Evolutionary conservation across 2,888 invertebrate genomes (phyloP).

Genomic region (Drosophila percnosoma): DNA sequence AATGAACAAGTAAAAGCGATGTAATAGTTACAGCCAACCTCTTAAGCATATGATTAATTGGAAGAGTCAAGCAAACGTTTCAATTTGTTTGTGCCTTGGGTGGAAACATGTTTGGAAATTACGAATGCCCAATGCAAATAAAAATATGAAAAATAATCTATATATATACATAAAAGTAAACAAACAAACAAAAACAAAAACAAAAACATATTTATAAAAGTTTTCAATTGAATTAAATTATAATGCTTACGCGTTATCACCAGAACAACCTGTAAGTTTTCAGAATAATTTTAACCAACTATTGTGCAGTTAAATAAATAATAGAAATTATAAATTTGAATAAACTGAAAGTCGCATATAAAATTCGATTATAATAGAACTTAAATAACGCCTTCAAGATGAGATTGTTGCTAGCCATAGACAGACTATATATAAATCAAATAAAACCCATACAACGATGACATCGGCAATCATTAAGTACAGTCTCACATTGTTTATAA

Average conservation of each 20-base stretch:
- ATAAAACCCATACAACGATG: constrained; percentile 20
- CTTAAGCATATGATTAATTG: constrained; percentile 29
- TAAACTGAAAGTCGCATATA: constrained; percentile 50
- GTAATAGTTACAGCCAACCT: constrained; percentile 38
- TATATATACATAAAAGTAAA: constrained; percentile 13
- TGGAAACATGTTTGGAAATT: constrained; percentile 10
- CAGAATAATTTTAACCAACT: constrained; percentile 46
- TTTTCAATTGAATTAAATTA: constrained; percentile 20
- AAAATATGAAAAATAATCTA: constrained; percentile 41
- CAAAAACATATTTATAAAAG: constrained; percentile 18
- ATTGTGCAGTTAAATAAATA: constrained; percentile 27
- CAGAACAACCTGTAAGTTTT: constrained; percentile 31
- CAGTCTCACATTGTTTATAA: constrained; percentile 39
- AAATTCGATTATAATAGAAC: constrained; percentile 44
- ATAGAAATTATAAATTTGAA: constrained; percentile 25
- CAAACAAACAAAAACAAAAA: background rate
- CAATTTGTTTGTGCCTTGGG: constrained; percentile 42
- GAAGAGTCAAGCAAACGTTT: constrained; percentile 33
- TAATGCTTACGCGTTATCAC: constrained; percentile 33
- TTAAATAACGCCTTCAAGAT: constrained; percentile 27
- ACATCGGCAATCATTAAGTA: constrained; percentile 19
- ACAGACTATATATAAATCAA: constrained; percentile 42
- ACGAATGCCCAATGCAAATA: constrained; percentile 31
- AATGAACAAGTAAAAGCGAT: constrained; percentile 38
- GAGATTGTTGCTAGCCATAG: constrained; percentile 47